A percentile compares a stretch with the other conserved stretches of the same genome.
phyloP scores from a whole-genome alignment of 2,888 invertebrate genomes.

The Papilio elwesi region DNA sequence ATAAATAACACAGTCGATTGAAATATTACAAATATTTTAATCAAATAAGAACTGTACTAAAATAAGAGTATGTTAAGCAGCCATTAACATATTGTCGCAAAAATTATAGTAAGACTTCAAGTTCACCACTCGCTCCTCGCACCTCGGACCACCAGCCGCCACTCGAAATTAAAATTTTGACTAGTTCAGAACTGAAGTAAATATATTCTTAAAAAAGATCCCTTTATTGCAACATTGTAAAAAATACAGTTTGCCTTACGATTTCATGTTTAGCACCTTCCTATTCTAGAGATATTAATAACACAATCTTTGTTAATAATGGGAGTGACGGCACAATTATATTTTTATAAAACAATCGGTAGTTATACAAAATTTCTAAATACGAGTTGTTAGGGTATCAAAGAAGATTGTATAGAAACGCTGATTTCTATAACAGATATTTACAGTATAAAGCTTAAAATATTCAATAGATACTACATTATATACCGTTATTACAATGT shows the following conservation, averaged over 20 bases:
- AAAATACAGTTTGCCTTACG: conserved; percentile 47
- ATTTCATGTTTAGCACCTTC: conserved; percentile 68
- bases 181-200: conserved; percentile 67
- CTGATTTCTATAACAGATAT: conserved; percentile 73
- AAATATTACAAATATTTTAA: conserved; percentile 82
- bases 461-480: conserved; percentile 66
- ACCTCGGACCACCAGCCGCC: too few species aligned
- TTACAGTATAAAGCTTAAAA: conserved; percentile 77
- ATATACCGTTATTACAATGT: conserved; percentile 45
- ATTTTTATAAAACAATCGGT: conserved; percentile 44
- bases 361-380: conserved; percentile 77
- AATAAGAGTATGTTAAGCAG: conserved; percentile 76
- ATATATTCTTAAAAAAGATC: conserved; percentile 42
- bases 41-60: conserved; percentile 78
- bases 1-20: conserved; percentile 57
- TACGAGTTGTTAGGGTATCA: conserved; percentile 69
- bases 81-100: conserved; percentile 60
- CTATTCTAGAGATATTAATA: conserved; percentile 50
- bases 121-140: conserved; percentile 52
- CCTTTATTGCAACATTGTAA: conserved; percentile 45
- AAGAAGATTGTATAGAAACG: conserved; percentile 76
- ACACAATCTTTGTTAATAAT: conserved; percentile 46
- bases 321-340: conserved; percentile 53
- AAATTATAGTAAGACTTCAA: conserved; percentile 55
- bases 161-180: conserved; percentile 75